These are phyloP conservation scores for Neoarius graeffei DNA, from an alignment of 2,113 vertebrate genomes.

Conservation along the genomic window DNA sequence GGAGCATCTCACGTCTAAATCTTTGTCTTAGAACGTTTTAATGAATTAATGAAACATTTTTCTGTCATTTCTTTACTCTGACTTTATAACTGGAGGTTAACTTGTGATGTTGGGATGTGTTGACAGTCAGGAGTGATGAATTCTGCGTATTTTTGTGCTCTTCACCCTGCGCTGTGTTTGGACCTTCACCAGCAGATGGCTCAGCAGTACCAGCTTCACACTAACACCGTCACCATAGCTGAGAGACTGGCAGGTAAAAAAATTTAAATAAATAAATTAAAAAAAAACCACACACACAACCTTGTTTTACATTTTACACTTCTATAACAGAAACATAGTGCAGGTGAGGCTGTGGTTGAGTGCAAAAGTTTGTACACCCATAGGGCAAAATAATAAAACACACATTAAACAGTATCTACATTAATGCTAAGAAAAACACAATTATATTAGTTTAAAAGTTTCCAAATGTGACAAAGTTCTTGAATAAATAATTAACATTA, in stretches of 20 bases:
- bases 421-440: too few species aligned
- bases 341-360: background rate
- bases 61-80: background rate
- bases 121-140: constrained; percentile 60
- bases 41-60: background rate
- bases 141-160: constrained; percentile 66
- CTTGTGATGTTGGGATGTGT: background rate
- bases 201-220: constrained; percentile 63
- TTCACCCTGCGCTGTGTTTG: constrained; percentile 61
- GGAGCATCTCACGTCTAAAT: background rate
- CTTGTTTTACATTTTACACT: background rate
- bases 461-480: background rate
- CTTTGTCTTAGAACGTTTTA: background rate
- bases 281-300: background rate
- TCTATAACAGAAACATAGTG: background rate
- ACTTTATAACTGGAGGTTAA: background rate
- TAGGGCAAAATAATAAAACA: background rate
- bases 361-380: background rate
- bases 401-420: too few species aligned
- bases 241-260: constrained; percentile 76
- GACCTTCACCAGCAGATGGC: constrained; percentile 74
- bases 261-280: too few species aligned
- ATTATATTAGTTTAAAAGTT: too few species aligned
- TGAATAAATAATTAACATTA: background rate
- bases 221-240: constrained; percentile 69